Evolutionary conservation across 2,797 vertebrate species (phyloP).

Genomic region (Eulemur mongoz): DNA sequence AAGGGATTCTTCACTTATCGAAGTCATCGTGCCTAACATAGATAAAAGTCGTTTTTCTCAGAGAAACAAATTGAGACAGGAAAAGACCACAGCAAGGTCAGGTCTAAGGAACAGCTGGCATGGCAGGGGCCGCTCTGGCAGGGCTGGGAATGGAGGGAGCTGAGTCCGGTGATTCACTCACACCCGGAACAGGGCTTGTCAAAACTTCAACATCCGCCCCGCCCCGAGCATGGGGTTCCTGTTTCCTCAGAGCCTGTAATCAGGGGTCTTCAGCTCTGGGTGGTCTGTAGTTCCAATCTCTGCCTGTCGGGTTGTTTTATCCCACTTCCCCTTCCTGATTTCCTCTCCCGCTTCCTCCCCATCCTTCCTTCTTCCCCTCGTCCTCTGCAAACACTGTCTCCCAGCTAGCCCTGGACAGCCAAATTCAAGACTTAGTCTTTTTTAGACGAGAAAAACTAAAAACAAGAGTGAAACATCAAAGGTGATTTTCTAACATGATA

Average conservation of each 20-base stretch:
- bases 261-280: neutral
- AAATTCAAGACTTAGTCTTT: conserved; percentile 29
- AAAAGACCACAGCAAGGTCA: neutral
- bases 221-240: neutral
- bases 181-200: neutral
- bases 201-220: neutral
- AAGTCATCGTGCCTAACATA: neutral
- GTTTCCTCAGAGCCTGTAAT: neutral
- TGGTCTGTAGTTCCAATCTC: neutral
- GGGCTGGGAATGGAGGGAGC: neutral
- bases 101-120: neutral
- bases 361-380: neutral
- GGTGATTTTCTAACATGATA: neutral
- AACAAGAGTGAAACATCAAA: neutral
- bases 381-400: neutral
- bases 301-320: neutral
- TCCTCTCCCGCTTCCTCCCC: neutral
- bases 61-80: conserved; percentile 35
- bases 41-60: neutral
- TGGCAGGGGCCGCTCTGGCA: neutral
- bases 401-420: neutral
- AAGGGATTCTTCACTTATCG: conserved; percentile 2
- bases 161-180: neutral
- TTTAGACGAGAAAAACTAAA: conserved; percentile 14
- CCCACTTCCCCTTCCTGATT: neutral